A percentile compares a stretch with the other conserved stretches of the same genome.
These are phyloP conservation scores for Hydropsyche tenuis DNA, from an alignment of 1,140 invertebrate genomes.

Conservation along the genomic window DNA sequence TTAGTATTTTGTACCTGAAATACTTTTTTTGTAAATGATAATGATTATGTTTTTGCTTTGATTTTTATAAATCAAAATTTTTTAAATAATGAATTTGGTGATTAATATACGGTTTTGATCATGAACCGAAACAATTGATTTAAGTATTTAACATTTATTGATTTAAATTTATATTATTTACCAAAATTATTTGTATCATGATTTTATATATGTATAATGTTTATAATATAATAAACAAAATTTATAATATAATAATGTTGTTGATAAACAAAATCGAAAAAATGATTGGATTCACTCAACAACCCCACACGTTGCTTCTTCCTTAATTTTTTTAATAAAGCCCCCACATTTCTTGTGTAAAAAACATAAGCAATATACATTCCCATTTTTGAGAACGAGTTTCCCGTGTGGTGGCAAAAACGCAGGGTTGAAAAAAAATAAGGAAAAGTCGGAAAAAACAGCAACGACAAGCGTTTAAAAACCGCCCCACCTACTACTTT, in stretches of 20 bases:
- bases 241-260: too few relatives aligned
- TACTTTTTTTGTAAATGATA: neutral
- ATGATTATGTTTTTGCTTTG: neutral
- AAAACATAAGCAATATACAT: neutral
- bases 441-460: neutral
- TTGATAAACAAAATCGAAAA: too few relatives aligned
- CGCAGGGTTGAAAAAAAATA: neutral
- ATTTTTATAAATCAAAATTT: neutral
- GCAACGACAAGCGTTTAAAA: conserved; percentile 20
- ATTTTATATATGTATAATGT: too few relatives aligned
- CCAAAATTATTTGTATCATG: too few relatives aligned
- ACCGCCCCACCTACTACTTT: neutral
- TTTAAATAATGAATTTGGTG: neutral
- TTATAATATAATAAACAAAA: too few relatives aligned
- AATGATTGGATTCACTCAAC: too few relatives aligned
- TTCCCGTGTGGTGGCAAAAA: neutral
- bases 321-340: conserved; percentile 7
- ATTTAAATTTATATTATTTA: too few relatives aligned
- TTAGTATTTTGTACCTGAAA: neutral
- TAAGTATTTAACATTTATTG: too few relatives aligned
- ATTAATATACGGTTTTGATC: neutral
- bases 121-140: too few relatives aligned
- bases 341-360: neutral
- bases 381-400: neutral
- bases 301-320: too few relatives aligned